These are phyloP conservation scores for Phylloscopus trochilus DNA, from an alignment of 2,113 vertebrate genomes.

Conservation along the genomic window DNA sequence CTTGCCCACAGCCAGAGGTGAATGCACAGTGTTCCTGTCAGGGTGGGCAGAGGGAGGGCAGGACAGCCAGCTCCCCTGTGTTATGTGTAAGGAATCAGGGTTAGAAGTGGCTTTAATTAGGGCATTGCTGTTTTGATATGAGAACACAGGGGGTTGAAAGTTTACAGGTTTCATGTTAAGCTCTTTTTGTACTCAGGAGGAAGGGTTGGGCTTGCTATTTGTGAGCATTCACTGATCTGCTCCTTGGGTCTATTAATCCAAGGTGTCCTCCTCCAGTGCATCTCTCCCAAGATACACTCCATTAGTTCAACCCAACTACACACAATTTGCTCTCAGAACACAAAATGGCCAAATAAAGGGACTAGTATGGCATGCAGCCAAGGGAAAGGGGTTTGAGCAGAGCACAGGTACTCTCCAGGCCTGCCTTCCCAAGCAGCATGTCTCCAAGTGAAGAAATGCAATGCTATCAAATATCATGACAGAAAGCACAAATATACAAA, in stretches of 20 bases:
- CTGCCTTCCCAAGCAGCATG: neutral
- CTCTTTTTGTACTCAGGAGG: neutral
- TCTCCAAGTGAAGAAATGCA: neutral
- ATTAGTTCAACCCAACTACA: neutral
- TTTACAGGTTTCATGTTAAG: neutral
- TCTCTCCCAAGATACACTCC: neutral
- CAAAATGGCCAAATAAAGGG: neutral
- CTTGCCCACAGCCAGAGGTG: neutral
- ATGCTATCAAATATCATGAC: neutral
- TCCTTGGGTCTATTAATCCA: neutral
- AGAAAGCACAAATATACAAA: constrained; percentile 31
- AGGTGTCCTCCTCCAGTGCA: neutral
- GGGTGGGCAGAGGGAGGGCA: neutral
- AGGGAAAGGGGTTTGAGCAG: neutral
- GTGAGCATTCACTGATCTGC: neutral
- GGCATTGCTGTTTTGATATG: neutral
- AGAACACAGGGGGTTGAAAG: neutral
- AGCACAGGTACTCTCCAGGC: neutral
- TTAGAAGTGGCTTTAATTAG: neutral
- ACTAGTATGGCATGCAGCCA: neutral
- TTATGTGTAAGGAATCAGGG: neutral
- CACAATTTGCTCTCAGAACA: neutral
- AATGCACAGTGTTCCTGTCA: neutral
- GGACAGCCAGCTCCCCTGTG: neutral
- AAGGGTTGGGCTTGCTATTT: neutral